Conservation (phyloP, 2,113 vertebrate species). For the Chlamydotis undulata region DNA sequence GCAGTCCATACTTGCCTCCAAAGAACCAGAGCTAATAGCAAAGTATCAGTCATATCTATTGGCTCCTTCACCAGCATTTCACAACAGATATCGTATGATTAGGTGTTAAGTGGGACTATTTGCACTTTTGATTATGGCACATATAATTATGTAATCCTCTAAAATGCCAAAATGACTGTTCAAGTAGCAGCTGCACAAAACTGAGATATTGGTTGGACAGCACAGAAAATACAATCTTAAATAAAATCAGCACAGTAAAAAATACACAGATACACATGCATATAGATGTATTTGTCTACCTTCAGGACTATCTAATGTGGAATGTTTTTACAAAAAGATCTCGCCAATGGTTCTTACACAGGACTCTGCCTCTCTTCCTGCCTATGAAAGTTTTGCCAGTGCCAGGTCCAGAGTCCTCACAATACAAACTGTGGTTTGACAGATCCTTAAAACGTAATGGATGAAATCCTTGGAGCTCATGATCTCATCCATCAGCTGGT, state of each 20-base stretch:
- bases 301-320: neutral
- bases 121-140: constrained; percentile 63
- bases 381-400: neutral
- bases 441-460: neutral
- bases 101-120: constrained; percentile 67
- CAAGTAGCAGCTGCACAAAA: constrained; percentile 50
- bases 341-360: neutral
- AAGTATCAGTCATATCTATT: constrained; percentile 23
- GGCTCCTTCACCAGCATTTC: constrained; percentile 35
- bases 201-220: constrained; percentile 18
- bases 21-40: neutral
- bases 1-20: neutral
- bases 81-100: constrained; percentile 57
- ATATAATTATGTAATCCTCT: constrained; percentile 59
- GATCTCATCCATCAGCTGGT: neutral
- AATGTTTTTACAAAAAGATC: neutral
- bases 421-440: neutral
- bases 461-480: neutral
- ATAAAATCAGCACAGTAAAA: neutral
- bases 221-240: constrained; percentile 14
- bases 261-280: neutral
- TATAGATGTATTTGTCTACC: neutral
- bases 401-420: neutral
- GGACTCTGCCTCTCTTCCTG: neutral
- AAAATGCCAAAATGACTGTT: constrained; percentile 43